Evolutionary conservation across 2,888 invertebrate genomes (phyloP).

Genomic region (Andricus quercusramuli): DNA sequence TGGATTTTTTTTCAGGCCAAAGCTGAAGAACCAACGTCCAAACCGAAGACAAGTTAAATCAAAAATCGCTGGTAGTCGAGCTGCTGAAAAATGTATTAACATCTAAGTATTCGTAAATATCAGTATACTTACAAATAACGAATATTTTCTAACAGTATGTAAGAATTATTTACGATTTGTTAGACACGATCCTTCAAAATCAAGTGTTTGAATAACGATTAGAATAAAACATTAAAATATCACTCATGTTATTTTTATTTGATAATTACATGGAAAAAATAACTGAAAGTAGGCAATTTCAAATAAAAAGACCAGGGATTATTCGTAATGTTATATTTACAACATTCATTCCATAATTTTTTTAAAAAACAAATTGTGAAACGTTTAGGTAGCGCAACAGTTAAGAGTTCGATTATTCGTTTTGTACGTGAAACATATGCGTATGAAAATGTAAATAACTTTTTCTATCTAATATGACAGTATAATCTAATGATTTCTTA

Average conservation of each 20-base stretch:
- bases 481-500: conserved; percentile 11
- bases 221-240: not conserved
- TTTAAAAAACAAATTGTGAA: conserved; percentile 27
- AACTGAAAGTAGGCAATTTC: not conserved
- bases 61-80: conserved; percentile 22
- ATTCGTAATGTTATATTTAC: conserved; percentile 36
- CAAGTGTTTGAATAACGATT: not conserved
- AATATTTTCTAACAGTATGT: not conserved
- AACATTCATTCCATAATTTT: conserved; percentile 33
- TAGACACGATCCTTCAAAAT: not conserved
- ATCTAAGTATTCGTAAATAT: not conserved
- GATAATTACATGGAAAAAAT: not conserved
- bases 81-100: not conserved
- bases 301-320: conserved; percentile 1
- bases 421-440: conserved; percentile 17
- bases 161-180: not conserved
- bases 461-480: conserved; percentile 18
- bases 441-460: conserved; percentile 22
- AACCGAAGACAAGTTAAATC: conserved; percentile 27
- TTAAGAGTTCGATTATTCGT: not conserved
- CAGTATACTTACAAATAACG: not conserved
- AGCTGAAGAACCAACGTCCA: not conserved
- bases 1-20: conserved; percentile 7
- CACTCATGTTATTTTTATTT: not conserved
- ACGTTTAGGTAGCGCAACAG: conserved; percentile 9